These are phyloP conservation scores for Muscicapa adusta DNA, from an alignment of 2,113 vertebrate genomes.

Conservation along the genomic window DNA sequence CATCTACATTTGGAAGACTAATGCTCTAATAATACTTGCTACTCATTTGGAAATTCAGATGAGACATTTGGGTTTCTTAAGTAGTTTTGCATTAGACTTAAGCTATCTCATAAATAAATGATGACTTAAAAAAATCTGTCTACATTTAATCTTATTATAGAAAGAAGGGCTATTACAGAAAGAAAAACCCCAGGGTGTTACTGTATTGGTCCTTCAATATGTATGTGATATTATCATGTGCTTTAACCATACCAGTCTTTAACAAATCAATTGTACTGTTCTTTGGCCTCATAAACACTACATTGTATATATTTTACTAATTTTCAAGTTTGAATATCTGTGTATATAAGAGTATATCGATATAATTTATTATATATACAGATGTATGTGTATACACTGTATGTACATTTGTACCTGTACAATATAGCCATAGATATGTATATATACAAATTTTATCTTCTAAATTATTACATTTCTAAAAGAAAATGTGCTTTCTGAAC, in stretches of 20 bases:
- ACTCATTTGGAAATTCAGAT: conserved; percentile 60
- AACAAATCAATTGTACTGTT: not conserved
- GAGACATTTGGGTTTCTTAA: conserved; percentile 55
- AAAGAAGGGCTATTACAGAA: conserved; percentile 26
- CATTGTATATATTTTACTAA: not conserved
- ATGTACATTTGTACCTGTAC: not conserved
- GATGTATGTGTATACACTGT: not conserved
- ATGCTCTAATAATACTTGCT: conserved; percentile 50
- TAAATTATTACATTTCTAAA: not conserved
- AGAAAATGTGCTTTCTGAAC: not conserved
- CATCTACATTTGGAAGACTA: conserved; percentile 36
- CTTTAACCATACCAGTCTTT: not conserved
- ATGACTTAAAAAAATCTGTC: conserved; percentile 48
- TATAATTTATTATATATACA: not conserved
- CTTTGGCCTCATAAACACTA: not conserved
- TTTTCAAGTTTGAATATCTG: not conserved
- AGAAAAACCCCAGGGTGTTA: conserved; percentile 27
- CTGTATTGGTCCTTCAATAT: not conserved
- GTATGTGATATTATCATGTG: not conserved
- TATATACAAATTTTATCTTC: not conserved
- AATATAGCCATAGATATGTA: not conserved
- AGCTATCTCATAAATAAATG: conserved; percentile 57
- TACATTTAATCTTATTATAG: conserved; percentile 37
- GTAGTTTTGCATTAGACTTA: conserved; percentile 56
- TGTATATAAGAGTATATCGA: not conserved